Evolutionary conservation across 2,113 vertebrate genomes (phyloP).

Genomic region (Hepsetus odoe): DNA sequence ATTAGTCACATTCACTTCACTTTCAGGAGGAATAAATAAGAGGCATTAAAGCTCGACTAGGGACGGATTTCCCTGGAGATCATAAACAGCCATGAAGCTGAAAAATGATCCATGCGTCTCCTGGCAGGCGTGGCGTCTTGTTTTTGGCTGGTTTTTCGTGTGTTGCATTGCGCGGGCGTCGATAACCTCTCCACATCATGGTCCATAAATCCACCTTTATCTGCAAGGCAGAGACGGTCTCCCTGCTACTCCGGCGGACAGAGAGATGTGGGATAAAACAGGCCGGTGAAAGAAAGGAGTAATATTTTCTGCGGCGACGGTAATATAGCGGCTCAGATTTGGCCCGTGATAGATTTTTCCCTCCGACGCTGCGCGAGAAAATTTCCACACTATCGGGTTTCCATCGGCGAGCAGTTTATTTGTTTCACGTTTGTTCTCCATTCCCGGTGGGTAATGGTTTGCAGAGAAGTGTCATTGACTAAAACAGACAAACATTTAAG

Average conservation of each 20-base stretch:
- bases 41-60: background rate
- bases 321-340: constrained; percentile 72
- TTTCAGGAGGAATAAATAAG: no score
- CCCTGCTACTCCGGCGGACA: constrained; percentile 61
- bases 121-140: constrained; percentile 21
- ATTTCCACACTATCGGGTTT: constrained; percentile 69
- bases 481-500: constrained; percentile 81
- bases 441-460: constrained; percentile 74
- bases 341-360: constrained; percentile 69
- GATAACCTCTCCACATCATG: constrained; percentile 73
- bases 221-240: constrained; percentile 57
- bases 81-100: background rate
- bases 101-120: constrained; percentile 48
- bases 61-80: constrained; percentile 4
- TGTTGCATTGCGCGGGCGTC: constrained; percentile 61
- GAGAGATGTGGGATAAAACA: constrained; percentile 74
- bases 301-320: constrained; percentile 71
- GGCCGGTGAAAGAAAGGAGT: constrained; percentile 58
- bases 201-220: constrained; percentile 69
- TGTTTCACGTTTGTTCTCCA: constrained; percentile 72
- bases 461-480: constrained; percentile 77
- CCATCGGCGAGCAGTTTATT: constrained; percentile 75
- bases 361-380: constrained; percentile 62
- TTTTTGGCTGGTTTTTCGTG: constrained; percentile 45
- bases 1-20: constrained; percentile 36